Conservation (phyloP, 1,140 invertebrate species). For the Calycopis cecrops region DNA sequence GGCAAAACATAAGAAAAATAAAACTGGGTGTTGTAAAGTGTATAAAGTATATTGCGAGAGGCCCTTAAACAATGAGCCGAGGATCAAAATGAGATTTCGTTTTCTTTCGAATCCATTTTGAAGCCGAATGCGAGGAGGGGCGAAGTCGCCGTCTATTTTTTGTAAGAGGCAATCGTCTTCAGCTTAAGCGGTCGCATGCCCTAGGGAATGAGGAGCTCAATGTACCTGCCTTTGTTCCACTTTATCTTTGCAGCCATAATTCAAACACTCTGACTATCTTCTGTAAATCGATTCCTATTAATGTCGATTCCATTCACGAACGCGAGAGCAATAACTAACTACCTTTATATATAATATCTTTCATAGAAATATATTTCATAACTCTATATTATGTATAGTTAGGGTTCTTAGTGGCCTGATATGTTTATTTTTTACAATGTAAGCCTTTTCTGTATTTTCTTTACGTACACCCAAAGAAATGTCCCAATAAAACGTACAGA, state of each 20-base stretch:
- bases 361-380: too few relatives aligned
- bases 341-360: too few relatives aligned
- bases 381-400: too few relatives aligned
- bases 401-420: too few relatives aligned
- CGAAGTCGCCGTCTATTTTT: constrained; percentile 33
- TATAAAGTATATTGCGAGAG: constrained; percentile 55
- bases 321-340: too few relatives aligned
- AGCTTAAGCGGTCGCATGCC: constrained; percentile 44
- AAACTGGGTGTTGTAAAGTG: constrained; percentile 39
- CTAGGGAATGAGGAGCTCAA: constrained; percentile 28
- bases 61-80: constrained; percentile 51
- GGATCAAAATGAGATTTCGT: constrained; percentile 47
- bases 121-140: constrained; percentile 33
- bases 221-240: constrained; percentile 42
- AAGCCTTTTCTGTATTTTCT: too few relatives aligned
- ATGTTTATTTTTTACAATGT: too few relatives aligned
- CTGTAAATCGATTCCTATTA: constrained; percentile 47
- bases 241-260: constrained; percentile 37
- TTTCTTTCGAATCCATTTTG: constrained; percentile 50
- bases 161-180: constrained; percentile 50
- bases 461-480: too few relatives aligned
- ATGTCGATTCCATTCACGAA: constrained; percentile 25
- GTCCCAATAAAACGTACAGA: too few relatives aligned
- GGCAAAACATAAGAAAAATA: constrained; percentile 27
- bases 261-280: constrained; percentile 36